Base-by-base conservation (phyloP, 1,140 invertebrate species). In the Leptinotarsa texana region DNA sequence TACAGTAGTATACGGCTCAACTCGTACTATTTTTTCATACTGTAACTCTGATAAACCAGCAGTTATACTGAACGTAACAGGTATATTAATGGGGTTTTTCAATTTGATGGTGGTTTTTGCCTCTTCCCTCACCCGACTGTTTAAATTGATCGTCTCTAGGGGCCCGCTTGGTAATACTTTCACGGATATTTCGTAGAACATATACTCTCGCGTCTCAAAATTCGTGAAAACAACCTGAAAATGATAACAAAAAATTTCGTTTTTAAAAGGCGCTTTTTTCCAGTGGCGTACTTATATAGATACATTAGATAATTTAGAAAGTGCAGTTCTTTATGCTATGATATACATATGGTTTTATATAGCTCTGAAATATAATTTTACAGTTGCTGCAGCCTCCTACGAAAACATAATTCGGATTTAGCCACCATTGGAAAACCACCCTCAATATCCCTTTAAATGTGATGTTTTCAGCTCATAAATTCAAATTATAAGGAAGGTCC, bases 11-110 rank as follows among this genome's bases (percentile, higher is more conserved):
- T 70, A 78, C 1, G 80, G 78, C 42, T 77, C 71, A 42, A 81
- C 21, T 21, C 65, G 80, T 68, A 77, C 49, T 5, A 42, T 61
- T 63, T 76, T 80, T 2, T 75, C 72, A 70, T 72, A 79, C 1
- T 13, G 42, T 24, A 80, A 57, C 22, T 69, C 49, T 49, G 73
- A n/a, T 51, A 61, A 51, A 61, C 73, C 42, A 71, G 72, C 74
- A 17, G 74, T 48, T 51, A 81, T 49, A 21, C 17, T 48, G 71
- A 77, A 82, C 3, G 49, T 72, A 17, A 81, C 78, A 0, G 78
- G 73, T 13, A 73, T 63, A 74, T 80, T 73, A 3, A 80, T 63
- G 4, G 78, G 76, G 76, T 82, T 82, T 75, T 82, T 73, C 15
- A 82, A 71, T 51, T 22, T 79, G 17, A 82, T 22, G 27, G 65